Evolutionary conservation across 2,888 invertebrate species (phyloP).

Genomic region (Epinotia ramella): DNA sequence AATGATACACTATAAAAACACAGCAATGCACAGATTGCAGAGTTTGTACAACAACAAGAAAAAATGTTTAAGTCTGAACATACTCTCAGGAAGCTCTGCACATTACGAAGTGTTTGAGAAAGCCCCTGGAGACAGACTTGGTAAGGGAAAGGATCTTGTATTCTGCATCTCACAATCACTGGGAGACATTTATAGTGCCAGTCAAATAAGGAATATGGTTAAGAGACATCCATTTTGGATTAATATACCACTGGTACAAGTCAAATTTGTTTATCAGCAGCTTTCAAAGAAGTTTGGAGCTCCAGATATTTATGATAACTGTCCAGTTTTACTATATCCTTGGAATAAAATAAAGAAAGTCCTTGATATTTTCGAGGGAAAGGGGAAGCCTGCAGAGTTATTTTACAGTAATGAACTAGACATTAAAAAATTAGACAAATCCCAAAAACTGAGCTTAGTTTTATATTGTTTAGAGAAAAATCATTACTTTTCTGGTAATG

Average conservation of each 20-base stretch:
- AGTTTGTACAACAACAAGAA: slow-evolving; percentile 70
- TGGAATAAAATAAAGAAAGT: slow-evolving; percentile 72
- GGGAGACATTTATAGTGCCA: slow-evolving; percentile 60
- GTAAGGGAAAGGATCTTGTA: slow-evolving; percentile 76
- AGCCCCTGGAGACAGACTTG: slow-evolving; percentile 75
- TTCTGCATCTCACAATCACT: slow-evolving; percentile 71
- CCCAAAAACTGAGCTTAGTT: slow-evolving; percentile 73
- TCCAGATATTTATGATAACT: slow-evolving; percentile 76
- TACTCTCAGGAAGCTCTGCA: slow-evolving; percentile 73
- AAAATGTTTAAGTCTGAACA: slow-evolving; percentile 76
- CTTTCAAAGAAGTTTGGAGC: slow-evolving; percentile 63
- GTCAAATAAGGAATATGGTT: slow-evolving; percentile 61
- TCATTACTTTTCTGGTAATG: slow-evolving; percentile 80
- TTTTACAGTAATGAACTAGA: slow-evolving; percentile 61
- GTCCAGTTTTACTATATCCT: slow-evolving; percentile 76
- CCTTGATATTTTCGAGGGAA: slow-evolving; percentile 55
- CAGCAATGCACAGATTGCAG: slow-evolving; percentile 66
- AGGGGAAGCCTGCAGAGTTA: slow-evolving; percentile 46
- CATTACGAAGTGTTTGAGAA: slow-evolving; percentile 76
- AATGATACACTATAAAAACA: slow-evolving; percentile 76
- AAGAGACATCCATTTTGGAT: slow-evolving; percentile 80
- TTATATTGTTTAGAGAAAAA: slow-evolving; percentile 77
- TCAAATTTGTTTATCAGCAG: slow-evolving; percentile 69
- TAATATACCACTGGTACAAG: slow-evolving; percentile 74
- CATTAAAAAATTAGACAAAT: slow-evolving; percentile 60